phyloP scores from a whole-genome alignment of 2,888 invertebrate species.

The Epinotia brunnichana region DNA sequence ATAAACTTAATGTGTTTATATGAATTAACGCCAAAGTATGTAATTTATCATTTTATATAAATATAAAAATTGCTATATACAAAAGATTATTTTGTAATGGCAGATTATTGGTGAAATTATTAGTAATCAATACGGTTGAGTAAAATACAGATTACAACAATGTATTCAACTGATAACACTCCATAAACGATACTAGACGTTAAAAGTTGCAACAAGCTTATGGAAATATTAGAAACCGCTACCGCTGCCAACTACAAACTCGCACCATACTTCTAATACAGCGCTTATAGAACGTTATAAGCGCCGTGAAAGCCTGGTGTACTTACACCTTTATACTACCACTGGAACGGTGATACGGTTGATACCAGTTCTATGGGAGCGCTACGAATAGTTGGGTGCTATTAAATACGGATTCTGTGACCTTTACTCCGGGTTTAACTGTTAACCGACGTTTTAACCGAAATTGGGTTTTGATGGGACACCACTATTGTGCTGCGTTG shows the following conservation, averaged over 20 bases:
- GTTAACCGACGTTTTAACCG: slow-evolving; percentile 29
- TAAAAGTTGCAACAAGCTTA: too few relatives aligned
- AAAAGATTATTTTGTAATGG: too few relatives aligned
- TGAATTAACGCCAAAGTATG: too few relatives aligned
- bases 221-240: not conserved
- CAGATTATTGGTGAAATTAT: too few relatives aligned
- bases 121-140: too few relatives aligned
- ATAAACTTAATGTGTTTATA: too few relatives aligned
- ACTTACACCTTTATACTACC: slow-evolving; percentile 41
- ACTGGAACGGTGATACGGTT: slow-evolving; percentile 47
- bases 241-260: not conserved
- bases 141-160: too few relatives aligned
- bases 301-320: not conserved
- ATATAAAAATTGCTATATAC: too few relatives aligned
- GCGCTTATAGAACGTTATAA: not conserved
- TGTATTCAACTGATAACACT: too few relatives aligned
- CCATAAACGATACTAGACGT: too few relatives aligned
- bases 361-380: slow-evolving; percentile 55
- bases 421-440: slow-evolving; percentile 45
- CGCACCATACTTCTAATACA: slow-evolving; percentile 2
- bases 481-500: slow-evolving; percentile 28
- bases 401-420: slow-evolving; percentile 53
- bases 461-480: slow-evolving; percentile 38
- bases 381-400: slow-evolving; percentile 46
- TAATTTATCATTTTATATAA: too few relatives aligned